Evolutionary conservation across 1,140 invertebrate species (phyloP).

Genomic region (Drosophila arizonae): DNA sequence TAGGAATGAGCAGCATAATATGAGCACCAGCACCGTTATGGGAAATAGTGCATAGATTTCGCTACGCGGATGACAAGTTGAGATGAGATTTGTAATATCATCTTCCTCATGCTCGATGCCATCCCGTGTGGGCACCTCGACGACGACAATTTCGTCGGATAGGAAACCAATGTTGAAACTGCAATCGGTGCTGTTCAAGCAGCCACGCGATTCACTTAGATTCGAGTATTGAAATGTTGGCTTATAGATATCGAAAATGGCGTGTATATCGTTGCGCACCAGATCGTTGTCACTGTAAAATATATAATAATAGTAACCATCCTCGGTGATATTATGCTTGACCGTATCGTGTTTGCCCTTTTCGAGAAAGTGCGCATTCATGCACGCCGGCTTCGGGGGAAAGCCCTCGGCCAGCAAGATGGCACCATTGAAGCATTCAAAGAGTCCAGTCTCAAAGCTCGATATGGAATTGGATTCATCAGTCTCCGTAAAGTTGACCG

Average conservation of each 20-base stretch:
- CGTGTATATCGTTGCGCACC: constrained; percentile 90
- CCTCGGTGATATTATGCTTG: constrained; percentile 87
- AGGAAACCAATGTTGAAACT: constrained; percentile 87
- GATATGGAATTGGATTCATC: constrained; percentile 87
- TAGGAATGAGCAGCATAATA: constrained; percentile 90
- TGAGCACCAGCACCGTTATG: constrained; percentile 88
- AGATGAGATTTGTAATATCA: constrained; percentile 87
- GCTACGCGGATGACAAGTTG: constrained; percentile 90
- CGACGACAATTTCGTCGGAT: constrained; percentile 89
- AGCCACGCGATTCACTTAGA: constrained; percentile 86
- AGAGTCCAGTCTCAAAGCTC: constrained; percentile 90
- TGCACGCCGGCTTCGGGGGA: constrained; percentile 86
- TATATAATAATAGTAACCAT: constrained; percentile 94
- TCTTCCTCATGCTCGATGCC: constrained; percentile 89
- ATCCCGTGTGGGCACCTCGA: constrained; percentile 91
- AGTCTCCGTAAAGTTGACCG: constrained; percentile 84
- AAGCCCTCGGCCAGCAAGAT: constrained; percentile 88
- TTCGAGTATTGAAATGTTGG: constrained; percentile 91
- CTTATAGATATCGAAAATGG: constrained; percentile 92
- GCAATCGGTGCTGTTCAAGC: constrained; percentile 90
- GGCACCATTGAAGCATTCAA: constrained; percentile 89
- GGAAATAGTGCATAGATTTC: constrained; percentile 91
- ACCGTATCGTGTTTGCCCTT: constrained; percentile 85
- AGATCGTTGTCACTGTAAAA: constrained; percentile 93
- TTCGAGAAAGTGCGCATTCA: constrained; percentile 87